Percentiles rank a stretch among this genome's conserved stretches.
Evolutionary conservation across 2,113 vertebrate species (phyloP).

Genomic region (Anoplopoma fimbria): DNA sequence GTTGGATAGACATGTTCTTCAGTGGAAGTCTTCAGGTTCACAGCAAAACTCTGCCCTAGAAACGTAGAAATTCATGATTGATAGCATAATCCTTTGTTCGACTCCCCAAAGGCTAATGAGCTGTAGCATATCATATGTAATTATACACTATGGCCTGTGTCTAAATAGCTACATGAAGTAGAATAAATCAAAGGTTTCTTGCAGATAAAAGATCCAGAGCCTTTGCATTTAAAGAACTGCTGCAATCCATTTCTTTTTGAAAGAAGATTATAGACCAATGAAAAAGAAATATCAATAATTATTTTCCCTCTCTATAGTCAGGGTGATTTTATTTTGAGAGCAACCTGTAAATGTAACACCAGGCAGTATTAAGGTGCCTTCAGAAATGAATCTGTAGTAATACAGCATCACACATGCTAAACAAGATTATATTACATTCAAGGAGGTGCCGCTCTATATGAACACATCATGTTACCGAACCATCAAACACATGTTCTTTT

Average conservation of each 20-base stretch:
- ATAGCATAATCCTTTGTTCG: neutral
- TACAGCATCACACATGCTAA: neutral
- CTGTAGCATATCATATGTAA: constrained; percentile 1
- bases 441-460: neutral
- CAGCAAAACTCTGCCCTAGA: neutral
- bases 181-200: neutral
- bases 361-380: neutral
- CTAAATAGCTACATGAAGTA: neutral
- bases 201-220: neutral
- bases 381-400: neutral
- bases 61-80: neutral
- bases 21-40: neutral
- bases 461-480: constrained; percentile 29
- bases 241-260: neutral
- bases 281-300: neutral
- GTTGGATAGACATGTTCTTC: neutral
- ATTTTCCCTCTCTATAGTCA: neutral
- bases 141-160: neutral
- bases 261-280: neutral
- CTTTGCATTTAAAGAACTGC: neutral
- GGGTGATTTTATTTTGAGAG: constrained; percentile 17
- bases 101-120: neutral
- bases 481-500: constrained; percentile 1
- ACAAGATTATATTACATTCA: neutral
- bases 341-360: neutral